phyloP scores from a whole-genome alignment of 2,113 vertebrate species.

The Alouatta palliata region DNA sequence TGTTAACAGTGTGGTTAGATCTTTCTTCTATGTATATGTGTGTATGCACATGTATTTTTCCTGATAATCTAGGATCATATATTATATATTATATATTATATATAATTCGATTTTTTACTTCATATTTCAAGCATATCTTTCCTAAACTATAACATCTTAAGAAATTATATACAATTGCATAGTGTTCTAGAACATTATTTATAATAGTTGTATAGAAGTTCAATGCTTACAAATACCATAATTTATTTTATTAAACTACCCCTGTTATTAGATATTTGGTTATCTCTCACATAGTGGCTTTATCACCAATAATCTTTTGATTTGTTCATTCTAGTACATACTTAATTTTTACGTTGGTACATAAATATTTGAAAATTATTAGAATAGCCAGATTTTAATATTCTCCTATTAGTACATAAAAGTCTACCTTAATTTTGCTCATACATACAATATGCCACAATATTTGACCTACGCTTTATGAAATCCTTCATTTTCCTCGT shows the following conservation, averaged over 20 bases:
- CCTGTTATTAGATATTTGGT: background rate
- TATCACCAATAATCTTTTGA: background rate
- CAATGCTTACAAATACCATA: background rate
- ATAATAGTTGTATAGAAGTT: background rate
- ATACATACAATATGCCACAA: background rate
- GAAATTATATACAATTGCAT: background rate
- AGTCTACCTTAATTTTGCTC: background rate
- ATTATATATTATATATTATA: background rate
- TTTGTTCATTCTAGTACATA: background rate
- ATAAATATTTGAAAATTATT: constrained; percentile 32
- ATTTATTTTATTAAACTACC: constrained; percentile 32
- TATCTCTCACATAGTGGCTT: background rate
- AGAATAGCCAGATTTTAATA: background rate
- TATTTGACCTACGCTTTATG: background rate
- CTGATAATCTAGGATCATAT: background rate
- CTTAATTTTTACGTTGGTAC: constrained; percentile 1
- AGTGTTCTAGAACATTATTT: background rate
- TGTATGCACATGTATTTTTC: background rate
- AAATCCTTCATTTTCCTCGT: background rate
- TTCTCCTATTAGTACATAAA: background rate
- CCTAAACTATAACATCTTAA: background rate
- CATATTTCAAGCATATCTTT: background rate
- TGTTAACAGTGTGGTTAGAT: background rate
- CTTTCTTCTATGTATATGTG: background rate
- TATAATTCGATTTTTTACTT: background rate